Percentiles rank a stretch among this genome's conserved stretches.
phyloP scores from a whole-genome alignment of 2,113 vertebrate species.

The Salvator merianae region DNA sequence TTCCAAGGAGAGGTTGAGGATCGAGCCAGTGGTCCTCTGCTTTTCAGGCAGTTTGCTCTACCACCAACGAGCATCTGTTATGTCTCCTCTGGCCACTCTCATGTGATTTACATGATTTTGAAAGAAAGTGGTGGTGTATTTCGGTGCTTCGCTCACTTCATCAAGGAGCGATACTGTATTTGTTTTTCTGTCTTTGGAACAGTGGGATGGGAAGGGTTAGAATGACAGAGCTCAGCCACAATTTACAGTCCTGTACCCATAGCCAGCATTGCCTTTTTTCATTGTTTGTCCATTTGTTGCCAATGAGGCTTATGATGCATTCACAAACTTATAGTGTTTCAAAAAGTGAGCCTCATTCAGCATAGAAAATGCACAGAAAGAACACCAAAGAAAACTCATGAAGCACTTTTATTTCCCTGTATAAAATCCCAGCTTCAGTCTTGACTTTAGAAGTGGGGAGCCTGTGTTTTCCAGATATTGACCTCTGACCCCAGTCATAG shows the following conservation, averaged over 20 bases:
- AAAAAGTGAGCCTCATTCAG: not conserved
- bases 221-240: not conserved
- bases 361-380: not conserved
- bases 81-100: not conserved
- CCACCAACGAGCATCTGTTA: too few species aligned
- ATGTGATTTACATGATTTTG: not conserved
- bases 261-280: not conserved
- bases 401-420: not conserved
- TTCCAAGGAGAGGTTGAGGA: too few species aligned
- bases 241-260: not conserved
- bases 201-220: not conserved
- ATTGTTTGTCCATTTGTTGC: not conserved
- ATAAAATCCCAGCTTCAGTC: not conserved
- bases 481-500: too few species aligned
- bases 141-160: not conserved
- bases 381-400: not conserved
- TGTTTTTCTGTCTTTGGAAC: not conserved
- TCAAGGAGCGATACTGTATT: too few species aligned
- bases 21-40: too few species aligned
- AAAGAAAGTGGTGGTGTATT: not conserved
- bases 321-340: not conserved
- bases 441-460: not conserved
- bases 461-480: too few species aligned
- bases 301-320: not conserved
- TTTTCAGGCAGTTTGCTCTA: too few species aligned